Evolutionary conservation across 2,888 invertebrate genomes (phyloP).

Genomic region (Calliphora vomitoria): DNA sequence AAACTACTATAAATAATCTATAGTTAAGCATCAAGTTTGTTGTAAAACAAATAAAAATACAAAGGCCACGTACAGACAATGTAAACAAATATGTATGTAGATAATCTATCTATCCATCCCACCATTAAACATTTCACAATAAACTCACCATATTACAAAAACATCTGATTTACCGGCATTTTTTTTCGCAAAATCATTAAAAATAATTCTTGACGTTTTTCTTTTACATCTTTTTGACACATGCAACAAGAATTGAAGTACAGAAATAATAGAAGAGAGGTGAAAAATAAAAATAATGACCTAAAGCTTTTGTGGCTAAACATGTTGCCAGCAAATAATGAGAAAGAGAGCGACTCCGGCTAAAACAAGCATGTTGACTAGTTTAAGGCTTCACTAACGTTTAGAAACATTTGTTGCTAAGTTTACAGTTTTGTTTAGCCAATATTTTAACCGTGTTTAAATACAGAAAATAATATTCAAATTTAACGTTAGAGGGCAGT

Average conservation of each 20-base stretch:
- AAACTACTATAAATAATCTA: constrained; percentile 15
- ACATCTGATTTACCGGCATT: constrained; percentile 75
- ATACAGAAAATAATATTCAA: not conserved
- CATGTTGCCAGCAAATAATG: constrained; percentile 1
- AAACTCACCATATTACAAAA: constrained; percentile 60
- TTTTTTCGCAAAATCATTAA: constrained; percentile 11
- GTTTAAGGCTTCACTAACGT: not conserved
- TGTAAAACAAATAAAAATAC: constrained; percentile 26
- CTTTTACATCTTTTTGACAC: constrained; percentile 11
- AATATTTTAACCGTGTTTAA: constrained; percentile 29
- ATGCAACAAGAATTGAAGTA: not conserved
- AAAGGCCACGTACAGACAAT: constrained; percentile 56
- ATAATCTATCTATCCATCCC: not conserved
- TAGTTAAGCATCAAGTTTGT: constrained; percentile 30
- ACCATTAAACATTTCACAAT: constrained; percentile 7
- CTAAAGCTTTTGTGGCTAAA: constrained; percentile 15
- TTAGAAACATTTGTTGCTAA: not conserved
- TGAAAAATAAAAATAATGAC: not conserved
- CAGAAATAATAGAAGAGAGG: not conserved
- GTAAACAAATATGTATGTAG: constrained; percentile 52
- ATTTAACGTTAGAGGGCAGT: constrained; percentile 35
- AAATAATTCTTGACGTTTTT: not conserved
- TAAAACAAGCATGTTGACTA: not conserved
- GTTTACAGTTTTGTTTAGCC: constrained; percentile 5
- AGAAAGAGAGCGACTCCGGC: not conserved